Base-by-base conservation (phyloP, 2,113 vertebrate genomes). In the Oncorhynchus gorbuscha region DNA sequence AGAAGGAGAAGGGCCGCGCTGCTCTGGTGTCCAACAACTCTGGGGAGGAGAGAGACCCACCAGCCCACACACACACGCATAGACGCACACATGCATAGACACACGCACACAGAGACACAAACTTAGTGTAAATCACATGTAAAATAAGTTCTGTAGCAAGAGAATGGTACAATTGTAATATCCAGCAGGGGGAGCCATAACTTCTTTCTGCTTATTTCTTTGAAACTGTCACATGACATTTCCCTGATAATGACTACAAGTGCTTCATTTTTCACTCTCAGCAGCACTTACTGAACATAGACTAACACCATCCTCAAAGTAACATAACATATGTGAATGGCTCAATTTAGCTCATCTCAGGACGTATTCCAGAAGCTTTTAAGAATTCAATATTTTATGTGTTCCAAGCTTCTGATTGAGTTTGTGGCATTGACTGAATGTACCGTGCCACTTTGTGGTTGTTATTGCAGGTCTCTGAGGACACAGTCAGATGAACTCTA, bases 21-120 rank as follows among this genome's bases (percentile, higher is more conserved):
- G 93, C 93, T 55, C 92, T 90, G 1, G 94, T 94, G 86, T 95
- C 92, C 91, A 95, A 89, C 61, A 95, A 88, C 55, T 95, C 95
- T 95, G 84, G 8, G 59, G 24, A n/a, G 13, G 5, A 61, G 39
- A 45, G 9, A 45, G 9, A 12, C 39, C 39, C 39, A 9, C 39
- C 39, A 9, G 8, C 39, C 2, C 39, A 1, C 59, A 62, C 12
- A 62, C 12, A 16, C 35, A 70, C 5, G 1, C n/a, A 22, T 45
- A 45, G 39, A 45, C 9, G 1, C 39, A 45, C 9, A 11, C 39
- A 45, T 45, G 39, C 39, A 45, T 45, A 45, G 39, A 45, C 39
- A 45, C 39, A 45, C 39, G 39, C 9, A 45, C 39, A 45, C 39
- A 45, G 39, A 45, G 39, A 45, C 39, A 45, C 39, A 45, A 45